phyloP scores from a whole-genome alignment of 2,797 vertebrate genomes.

The Garrulus glandarius region DNA sequence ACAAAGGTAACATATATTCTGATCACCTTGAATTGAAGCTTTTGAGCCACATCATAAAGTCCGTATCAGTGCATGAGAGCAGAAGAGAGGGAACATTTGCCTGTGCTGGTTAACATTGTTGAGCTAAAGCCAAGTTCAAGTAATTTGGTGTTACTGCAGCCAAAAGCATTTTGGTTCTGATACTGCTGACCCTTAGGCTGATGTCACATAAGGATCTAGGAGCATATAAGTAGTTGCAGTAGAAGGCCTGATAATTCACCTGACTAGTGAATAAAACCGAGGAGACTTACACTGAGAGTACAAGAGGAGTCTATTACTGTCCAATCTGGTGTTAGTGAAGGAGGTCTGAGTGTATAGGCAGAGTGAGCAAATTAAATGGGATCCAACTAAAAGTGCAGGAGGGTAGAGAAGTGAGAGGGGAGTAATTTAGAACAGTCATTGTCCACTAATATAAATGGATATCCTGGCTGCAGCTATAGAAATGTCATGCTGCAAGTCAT shows the following conservation, averaged over 20 bases:
- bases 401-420: neutral
- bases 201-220: neutral
- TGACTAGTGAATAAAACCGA: neutral
- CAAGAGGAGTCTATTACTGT: neutral
- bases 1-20: neutral
- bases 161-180: neutral
- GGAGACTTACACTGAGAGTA: neutral
- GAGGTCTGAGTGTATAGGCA: neutral
- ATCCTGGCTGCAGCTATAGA: neutral
- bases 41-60: neutral
- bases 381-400: neutral
- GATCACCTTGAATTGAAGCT: neutral
- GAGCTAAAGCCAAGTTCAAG: neutral
- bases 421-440: neutral
- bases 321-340: neutral
- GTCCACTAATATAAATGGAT: neutral
- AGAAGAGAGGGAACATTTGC: neutral
- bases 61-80: neutral
- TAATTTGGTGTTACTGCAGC: neutral
- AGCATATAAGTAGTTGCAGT: fast-evolving
- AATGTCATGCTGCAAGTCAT: neutral
- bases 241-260: neutral
- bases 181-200: neutral
- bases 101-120: neutral
- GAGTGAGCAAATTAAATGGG: neutral